phyloP scores from a whole-genome alignment of 2,888 invertebrate species.

The Mycalesis mineus region DNA sequence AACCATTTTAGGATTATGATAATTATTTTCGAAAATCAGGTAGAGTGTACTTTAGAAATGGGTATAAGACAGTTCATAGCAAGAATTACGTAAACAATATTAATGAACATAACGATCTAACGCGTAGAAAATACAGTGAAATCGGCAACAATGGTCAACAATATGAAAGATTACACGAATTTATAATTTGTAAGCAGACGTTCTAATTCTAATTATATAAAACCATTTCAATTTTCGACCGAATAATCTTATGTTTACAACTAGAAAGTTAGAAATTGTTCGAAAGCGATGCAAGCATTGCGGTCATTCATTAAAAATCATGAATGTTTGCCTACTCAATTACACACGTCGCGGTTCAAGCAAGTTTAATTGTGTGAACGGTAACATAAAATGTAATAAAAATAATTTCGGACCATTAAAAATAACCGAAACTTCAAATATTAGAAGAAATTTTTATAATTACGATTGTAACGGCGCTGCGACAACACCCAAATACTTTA shows the following conservation, averaged over 20 bases:
- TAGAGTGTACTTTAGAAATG: neutral
- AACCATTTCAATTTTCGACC: constrained; percentile 33
- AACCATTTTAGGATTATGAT: neutral
- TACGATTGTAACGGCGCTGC: constrained; percentile 33
- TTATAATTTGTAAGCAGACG: constrained; percentile 24
- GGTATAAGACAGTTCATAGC: too few relatives aligned
- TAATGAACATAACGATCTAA: constrained; percentile 10
- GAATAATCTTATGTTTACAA: constrained; percentile 54
- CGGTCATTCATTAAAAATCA: constrained; percentile 48
- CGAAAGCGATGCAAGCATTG: constrained; percentile 45
- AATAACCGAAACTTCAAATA: constrained; percentile 34
- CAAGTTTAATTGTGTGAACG: constrained; percentile 40
- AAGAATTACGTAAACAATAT: neutral
- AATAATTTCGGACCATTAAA: constrained; percentile 39
- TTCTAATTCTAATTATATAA: constrained; percentile 33
- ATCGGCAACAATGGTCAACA: constrained; percentile 18
- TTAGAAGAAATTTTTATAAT: constrained; percentile 39
- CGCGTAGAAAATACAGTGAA: constrained; percentile 21
- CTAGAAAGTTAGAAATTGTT: constrained; percentile 53
- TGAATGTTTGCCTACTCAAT: constrained; percentile 38
- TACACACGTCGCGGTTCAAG: constrained; percentile 34
- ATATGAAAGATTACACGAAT: constrained; percentile 21
- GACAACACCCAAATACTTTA: constrained; percentile 31
- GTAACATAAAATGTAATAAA: constrained; percentile 34
- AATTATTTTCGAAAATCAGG: neutral